Evolutionary conservation across 2,113 vertebrate species (phyloP), one percentile per base, ranked within the genome.

Genomic region (Proteles cristata): DNA sequence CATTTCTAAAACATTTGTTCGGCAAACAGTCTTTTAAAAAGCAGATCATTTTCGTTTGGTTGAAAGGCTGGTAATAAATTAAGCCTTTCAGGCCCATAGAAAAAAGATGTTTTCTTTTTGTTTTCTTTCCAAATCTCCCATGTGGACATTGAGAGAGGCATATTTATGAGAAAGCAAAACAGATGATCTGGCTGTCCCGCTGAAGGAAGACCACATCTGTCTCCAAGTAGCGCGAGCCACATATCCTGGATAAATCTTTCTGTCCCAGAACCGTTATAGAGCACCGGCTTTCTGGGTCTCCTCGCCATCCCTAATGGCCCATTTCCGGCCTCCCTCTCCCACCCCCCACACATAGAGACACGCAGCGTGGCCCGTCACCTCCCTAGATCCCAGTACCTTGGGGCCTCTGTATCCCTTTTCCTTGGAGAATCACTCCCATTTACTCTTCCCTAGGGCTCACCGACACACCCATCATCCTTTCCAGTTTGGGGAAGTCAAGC

Each of bases 31-130:
- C 76, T 79, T 91, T 84, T 43, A 2, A 91, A 76, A 84, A 45
- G 45, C n/a, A 95, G 94, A 96, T 90, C 65, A 68, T 94, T 95
- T 94, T 97, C 88, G 73, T 91, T 90, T 93, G 93, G 92, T 85
- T n/a, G 95, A 88, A 97, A 97, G 31, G 45, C 76, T 77, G 26
- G 86, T 93, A 50, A 94, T 97, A 97, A 98, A 98, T 96, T 94
- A 85, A 93, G 33, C 8, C 68, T 97, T 95, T 90, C 65, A 21
- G 79, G 39, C 82, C 39, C 89, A 80, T 33, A 83, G 55, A 86
- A 90, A 88, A 93, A 86, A 90, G 85, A 93, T 2, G 35, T 28
- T 88, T 96, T 33, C 65, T 84, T 71, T 50, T 87, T 73, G 26
- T 90, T 95, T 97, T 95, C 93, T 90, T 90, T 96, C 93, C 93